Base-by-base conservation (phyloP, 1,140 invertebrate species). In the Penaeus indicus region DNA sequence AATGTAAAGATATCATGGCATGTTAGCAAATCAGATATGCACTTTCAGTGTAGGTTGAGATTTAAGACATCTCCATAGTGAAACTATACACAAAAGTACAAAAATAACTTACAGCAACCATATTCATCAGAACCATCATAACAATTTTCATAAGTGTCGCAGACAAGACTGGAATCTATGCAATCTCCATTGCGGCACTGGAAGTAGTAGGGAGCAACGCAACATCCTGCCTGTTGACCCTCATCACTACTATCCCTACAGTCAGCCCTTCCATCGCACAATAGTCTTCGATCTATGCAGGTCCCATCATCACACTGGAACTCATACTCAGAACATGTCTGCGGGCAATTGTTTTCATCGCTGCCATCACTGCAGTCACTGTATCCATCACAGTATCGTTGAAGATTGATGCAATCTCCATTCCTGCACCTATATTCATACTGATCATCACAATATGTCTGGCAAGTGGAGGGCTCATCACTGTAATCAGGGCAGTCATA, bases 51-150 rank as follows among this genome's bases (percentile, higher is more conserved):
- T 54, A 11, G 54, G 54, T 54, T 54, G 54, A 54, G 54, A 16
- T 13, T 54, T 54, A 13, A 54, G 54, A 54, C 16, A 54, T 10
- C 8, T 13, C 11, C 54, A 54, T 13, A 54, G 54, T 13, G 16
- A 54, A 54, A 54, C 54, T 54, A 54, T 25, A 54, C 78, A 80
- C 78, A 81, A 27, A 61, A 32, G 62, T 22, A 86, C 63, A 18
- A 16, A 63, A n/a, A 67, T 47, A 80, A 89, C 88, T 89, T 94
- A 96, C 95, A 93, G 93, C 95, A 96, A 91, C 95, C 93, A 16
- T 91, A 91, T 92, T 96, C 96, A 91, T 97, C 96, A 78, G 95
- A 95, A 89, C 93, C 94, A 92, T 97, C 96, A n/a, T 92, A 92
- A 92, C 96, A 97, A 91, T 97, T 95, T 16, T 91, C 90, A 27